Percentiles rank a stretch among this genome's conserved stretches.
Evolutionary conservation across 92 coral and sea anemone species (phyloP).

Genomic region (Parazoanthus darwini): DNA sequence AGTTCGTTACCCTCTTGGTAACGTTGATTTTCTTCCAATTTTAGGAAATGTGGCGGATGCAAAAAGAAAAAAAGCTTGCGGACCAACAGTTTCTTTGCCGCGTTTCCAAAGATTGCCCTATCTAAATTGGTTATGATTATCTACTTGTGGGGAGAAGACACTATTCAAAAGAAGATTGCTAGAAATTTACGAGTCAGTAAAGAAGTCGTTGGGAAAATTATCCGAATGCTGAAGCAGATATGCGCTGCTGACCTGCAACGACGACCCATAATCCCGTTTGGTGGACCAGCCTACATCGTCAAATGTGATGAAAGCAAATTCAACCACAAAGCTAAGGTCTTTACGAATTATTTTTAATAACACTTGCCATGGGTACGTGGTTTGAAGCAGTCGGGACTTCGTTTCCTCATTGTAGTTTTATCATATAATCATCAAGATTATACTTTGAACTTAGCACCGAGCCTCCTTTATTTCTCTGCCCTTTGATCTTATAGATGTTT

Average conservation of each 20-base stretch:
- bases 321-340: too few relatives aligned
- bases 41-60: slow-evolving; percentile 44
- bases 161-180: neutral
- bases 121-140: slow-evolving; percentile 7
- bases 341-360: too few relatives aligned
- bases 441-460: too few relatives aligned
- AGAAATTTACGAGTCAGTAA: neutral
- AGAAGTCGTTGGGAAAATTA: slow-evolving; percentile 3
- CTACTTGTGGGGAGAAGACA: neutral
- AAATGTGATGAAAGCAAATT: slow-evolving; percentile 23
- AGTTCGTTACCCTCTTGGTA: too few relatives aligned
- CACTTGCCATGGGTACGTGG: too few relatives aligned
- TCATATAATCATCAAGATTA: too few relatives aligned
- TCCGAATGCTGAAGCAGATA: slow-evolving; percentile 16
- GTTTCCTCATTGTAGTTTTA: too few relatives aligned
- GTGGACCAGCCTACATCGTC: slow-evolving; percentile 38
- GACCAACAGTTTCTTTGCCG: slow-evolving; percentile 30
- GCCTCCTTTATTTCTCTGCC: too few relatives aligned
- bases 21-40: too few relatives aligned
- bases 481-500: too few relatives aligned
- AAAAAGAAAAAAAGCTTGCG: slow-evolving; percentile 22
- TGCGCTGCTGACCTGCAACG: slow-evolving; percentile 21
- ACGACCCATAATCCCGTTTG: slow-evolving; percentile 39
- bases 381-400: too few relatives aligned
- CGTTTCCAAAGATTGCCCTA: neutral